Conservation (phyloP, 2,113 vertebrate species). For the Rallus limicola region DNA sequence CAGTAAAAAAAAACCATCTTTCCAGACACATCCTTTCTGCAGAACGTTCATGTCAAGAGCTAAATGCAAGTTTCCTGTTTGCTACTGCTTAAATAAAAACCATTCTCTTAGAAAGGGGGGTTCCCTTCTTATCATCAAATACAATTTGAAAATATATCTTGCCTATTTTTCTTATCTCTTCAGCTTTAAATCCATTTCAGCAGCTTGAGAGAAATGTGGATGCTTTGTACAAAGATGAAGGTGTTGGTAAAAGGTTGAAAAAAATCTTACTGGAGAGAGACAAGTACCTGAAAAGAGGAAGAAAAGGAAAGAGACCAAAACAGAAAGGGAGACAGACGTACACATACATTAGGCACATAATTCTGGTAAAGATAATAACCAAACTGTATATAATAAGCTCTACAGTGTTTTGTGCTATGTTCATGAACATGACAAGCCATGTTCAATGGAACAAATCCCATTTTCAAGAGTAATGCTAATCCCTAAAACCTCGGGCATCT, state of each 20-base stretch:
- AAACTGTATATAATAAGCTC: not conserved
- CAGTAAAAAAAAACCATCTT: not conserved
- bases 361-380: not conserved
- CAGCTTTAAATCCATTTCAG: slow-evolving; percentile 12
- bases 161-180: not conserved
- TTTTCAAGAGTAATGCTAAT: not conserved
- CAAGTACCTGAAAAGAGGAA: not conserved
- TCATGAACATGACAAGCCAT: not conserved
- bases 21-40: not conserved
- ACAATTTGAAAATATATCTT: slow-evolving; percentile 3
- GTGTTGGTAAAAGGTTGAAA: not conserved
- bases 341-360: not conserved
- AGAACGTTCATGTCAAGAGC: not conserved
- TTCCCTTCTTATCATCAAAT: not conserved
- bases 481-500: not conserved
- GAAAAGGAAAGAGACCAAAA: not conserved
- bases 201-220: not conserved
- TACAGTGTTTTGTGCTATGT: not conserved
- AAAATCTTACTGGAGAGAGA: not conserved
- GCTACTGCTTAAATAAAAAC: not conserved
- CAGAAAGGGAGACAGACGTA: not conserved
- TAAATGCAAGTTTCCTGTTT: not conserved
- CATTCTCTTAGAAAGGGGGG: not conserved
- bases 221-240: not conserved
- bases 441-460: not conserved